Conservation (phyloP, 2,113 vertebrate species). For the Oncorhynchus gorbuscha region DNA sequence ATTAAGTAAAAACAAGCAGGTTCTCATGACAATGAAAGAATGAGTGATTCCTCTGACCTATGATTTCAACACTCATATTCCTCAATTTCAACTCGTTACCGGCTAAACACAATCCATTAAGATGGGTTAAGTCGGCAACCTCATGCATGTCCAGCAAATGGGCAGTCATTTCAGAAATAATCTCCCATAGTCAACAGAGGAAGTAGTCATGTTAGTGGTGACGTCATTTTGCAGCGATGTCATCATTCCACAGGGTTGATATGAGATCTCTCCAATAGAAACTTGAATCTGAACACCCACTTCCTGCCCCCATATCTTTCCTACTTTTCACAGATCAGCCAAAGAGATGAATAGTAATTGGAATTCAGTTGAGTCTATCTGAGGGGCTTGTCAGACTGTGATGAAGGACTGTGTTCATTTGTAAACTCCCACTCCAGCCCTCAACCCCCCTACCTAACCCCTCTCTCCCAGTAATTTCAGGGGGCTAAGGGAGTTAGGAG, state of each 20-base stretch:
- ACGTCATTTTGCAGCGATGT: constrained; percentile 34
- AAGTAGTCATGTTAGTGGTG: constrained; percentile 30
- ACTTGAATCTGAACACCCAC: constrained; percentile 33
- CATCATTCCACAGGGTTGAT: constrained; percentile 8
- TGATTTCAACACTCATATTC: not conserved
- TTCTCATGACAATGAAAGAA: constrained; percentile 33
- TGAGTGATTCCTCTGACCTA: not conserved
- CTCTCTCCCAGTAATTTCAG: not conserved
- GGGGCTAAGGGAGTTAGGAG: constrained; percentile 67
- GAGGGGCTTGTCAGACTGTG: constrained; percentile 33
- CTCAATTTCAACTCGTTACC: not conserved
- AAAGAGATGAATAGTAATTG: constrained; percentile 40
- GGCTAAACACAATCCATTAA: constrained; percentile 11
- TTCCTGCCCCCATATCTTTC: constrained; percentile 13
- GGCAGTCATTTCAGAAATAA: not conserved
- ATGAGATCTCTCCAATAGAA: constrained; percentile 3
- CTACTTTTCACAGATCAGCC: constrained; percentile 46
- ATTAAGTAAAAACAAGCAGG: constrained; percentile 37
- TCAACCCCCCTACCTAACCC: not conserved
- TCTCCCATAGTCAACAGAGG: not conserved
- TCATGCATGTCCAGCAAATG: constrained; percentile 13
- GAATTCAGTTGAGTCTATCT: constrained; percentile 45
- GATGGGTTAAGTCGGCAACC: not conserved
- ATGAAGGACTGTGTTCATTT: constrained; percentile 43
- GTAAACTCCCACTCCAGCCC: constrained; percentile 24